Conservation (phyloP, 2,113 vertebrate genomes). For the Caranx ignobilis region DNA sequence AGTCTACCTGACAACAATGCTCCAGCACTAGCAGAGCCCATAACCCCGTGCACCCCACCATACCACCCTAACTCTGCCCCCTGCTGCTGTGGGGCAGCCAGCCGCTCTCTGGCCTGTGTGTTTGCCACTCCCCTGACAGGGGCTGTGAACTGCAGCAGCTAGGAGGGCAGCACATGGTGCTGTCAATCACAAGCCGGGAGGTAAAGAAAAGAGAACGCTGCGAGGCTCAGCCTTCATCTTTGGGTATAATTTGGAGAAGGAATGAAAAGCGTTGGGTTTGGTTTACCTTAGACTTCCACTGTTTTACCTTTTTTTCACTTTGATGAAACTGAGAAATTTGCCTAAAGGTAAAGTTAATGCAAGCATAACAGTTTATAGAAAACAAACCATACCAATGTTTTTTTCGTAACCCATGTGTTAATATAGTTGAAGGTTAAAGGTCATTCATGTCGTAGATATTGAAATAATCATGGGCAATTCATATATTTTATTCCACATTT, state of each 20-base stretch:
- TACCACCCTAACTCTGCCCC: constrained; percentile 69
- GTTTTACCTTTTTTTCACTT: constrained; percentile 35
- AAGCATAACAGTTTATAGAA: constrained; percentile 26
- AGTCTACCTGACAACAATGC: constrained; percentile 73
- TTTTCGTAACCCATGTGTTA: constrained; percentile 19
- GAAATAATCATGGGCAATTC: constrained; percentile 5
- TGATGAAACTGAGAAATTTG: constrained; percentile 54
- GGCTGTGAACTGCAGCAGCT: constrained; percentile 72
- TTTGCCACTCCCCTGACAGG: constrained; percentile 77
- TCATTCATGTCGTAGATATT: constrained; percentile 7
- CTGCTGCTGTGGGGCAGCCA: constrained; percentile 69
- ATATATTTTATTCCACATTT: constrained; percentile 12
- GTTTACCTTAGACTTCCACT: constrained; percentile 53
- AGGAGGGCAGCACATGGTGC: constrained; percentile 79
- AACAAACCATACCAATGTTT: constrained; percentile 33
- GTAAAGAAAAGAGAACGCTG: constrained; percentile 66
- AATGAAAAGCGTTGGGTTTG: constrained; percentile 56
- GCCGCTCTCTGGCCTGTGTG: constrained; percentile 74
- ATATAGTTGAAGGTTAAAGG: constrained; percentile 30
- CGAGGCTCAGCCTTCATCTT: constrained; percentile 71
- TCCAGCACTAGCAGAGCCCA: constrained; percentile 64
- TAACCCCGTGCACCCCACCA: constrained; percentile 53
- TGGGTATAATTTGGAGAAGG: constrained; percentile 63
- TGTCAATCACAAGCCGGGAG: constrained; percentile 77
- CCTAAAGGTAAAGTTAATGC: constrained; percentile 48